Evolutionary conservation across 1,140 invertebrate species (phyloP).

Genomic region (Drosophila kanapiae): DNA sequence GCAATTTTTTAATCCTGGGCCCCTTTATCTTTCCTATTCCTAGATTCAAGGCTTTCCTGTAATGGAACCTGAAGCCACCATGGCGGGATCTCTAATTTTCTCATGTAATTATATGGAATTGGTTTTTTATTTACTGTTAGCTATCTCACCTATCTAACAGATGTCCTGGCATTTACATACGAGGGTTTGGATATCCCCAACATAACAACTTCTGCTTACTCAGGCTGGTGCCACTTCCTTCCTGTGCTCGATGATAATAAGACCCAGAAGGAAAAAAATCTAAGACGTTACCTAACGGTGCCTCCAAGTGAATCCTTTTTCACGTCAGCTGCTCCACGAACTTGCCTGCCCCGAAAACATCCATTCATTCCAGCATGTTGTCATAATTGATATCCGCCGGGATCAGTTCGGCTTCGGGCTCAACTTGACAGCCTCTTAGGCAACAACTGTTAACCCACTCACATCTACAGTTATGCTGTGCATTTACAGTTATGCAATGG

Average conservation of each 20-base stretch:
- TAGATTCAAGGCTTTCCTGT: accelerated
- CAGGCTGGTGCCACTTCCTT: slow-evolving; percentile 5
- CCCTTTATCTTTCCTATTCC: too few species aligned
- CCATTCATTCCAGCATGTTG: slow-evolving; percentile 49
- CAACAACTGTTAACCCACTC: slow-evolving; percentile 70
- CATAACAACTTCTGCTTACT: not conserved
- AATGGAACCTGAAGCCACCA: too few species aligned
- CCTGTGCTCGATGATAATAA: not conserved
- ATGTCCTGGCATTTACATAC: slow-evolving; percentile 31
- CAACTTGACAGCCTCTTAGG: slow-evolving; percentile 49
- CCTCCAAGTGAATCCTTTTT: slow-evolving; percentile 60
- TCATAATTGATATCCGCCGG: slow-evolving; percentile 74
- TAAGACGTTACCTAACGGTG: slow-evolving; percentile 62
- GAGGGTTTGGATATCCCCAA: not conserved
- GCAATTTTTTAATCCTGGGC: too few species aligned
- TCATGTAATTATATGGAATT: not conserved
- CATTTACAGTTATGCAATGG: slow-evolving; percentile 76
- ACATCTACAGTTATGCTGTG: slow-evolving; percentile 50
- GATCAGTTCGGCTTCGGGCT: slow-evolving; percentile 30
- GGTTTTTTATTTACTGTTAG: not conserved
- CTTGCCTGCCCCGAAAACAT: not conserved
- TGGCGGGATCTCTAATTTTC: not conserved
- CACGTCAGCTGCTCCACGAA: slow-evolving; percentile 55
- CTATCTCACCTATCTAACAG: slow-evolving; percentile 12
- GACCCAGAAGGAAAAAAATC: slow-evolving; percentile 10